phyloP scores from a whole-genome alignment of 2,797 vertebrate species.

The Diplodus puntazzo region DNA sequence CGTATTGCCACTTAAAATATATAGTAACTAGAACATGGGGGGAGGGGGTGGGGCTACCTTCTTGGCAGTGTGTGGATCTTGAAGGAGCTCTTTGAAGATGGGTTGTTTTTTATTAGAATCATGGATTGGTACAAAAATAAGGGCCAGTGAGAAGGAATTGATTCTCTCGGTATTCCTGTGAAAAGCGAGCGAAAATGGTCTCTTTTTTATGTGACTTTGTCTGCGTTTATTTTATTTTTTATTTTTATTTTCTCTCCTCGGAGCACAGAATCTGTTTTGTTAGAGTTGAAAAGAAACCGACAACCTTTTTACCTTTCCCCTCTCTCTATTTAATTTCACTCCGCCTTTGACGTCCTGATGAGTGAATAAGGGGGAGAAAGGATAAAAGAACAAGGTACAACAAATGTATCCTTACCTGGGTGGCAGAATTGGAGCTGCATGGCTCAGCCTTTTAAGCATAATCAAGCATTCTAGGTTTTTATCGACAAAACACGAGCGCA shows the following conservation, averaged over 20 bases:
- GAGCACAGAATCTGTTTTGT: constrained; percentile 35
- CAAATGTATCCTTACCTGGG: constrained; percentile 61
- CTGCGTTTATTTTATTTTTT: not conserved
- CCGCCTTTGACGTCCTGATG: constrained; percentile 43
- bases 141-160: constrained; percentile 27
- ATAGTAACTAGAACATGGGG: constrained; percentile 33
- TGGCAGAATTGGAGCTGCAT: constrained; percentile 40
- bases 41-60: constrained; percentile 4
- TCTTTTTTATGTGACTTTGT: constrained; percentile 20
- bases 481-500: constrained; percentile 56
- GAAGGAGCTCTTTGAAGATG: constrained; percentile 43
- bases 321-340: constrained; percentile 49
- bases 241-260: constrained; percentile 11
- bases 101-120: constrained; percentile 42
- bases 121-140: constrained; percentile 32
- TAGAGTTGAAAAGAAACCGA: constrained; percentile 41
- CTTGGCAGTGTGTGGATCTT: constrained; percentile 13
- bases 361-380: constrained; percentile 42
- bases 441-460: constrained; percentile 55
- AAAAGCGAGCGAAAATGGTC: constrained; percentile 37
- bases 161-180: constrained; percentile 39
- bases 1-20: constrained; percentile 55
- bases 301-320: constrained; percentile 25
- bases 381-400: constrained; percentile 41
- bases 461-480: constrained; percentile 63